Evolutionary conservation across 2,888 invertebrate genomes (phyloP).

Genomic region (Tachina fera): DNA sequence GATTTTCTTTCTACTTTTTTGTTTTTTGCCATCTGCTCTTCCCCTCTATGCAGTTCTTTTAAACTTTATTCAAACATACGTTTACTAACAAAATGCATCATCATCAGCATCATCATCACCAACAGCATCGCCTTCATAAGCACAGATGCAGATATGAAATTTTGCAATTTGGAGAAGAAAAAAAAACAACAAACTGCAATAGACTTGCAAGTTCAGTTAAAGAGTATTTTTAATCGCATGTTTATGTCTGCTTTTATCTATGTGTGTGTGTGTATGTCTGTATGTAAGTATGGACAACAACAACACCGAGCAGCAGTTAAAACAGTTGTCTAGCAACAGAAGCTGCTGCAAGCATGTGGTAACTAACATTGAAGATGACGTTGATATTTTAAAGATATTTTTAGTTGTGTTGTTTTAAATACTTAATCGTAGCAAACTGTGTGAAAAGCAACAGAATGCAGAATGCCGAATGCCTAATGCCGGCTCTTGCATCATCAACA

Average conservation of each 20-base stretch:
- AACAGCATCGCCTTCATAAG: constrained; percentile 22
- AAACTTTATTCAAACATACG: constrained; percentile 57
- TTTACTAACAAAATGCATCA: constrained; percentile 55
- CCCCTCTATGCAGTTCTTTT: background rate
- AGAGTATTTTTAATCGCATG: constrained; percentile 25
- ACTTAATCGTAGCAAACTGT: constrained; percentile 47
- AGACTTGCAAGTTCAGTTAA: constrained; percentile 58
- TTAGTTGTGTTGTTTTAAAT: constrained; percentile 45
- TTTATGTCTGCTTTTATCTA: constrained; percentile 18
- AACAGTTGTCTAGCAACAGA: constrained; percentile 44
- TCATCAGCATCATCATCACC: constrained; percentile 23
- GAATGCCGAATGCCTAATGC: constrained; percentile 64
- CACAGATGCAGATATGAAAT: constrained; percentile 48
- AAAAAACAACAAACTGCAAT: constrained; percentile 48
- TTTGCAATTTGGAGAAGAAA: constrained; percentile 36
- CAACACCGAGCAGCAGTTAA: constrained; percentile 51
- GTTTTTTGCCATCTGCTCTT: no score
- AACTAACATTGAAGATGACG: constrained; percentile 37
- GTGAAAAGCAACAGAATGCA: constrained; percentile 60
- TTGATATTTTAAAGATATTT: constrained; percentile 47
- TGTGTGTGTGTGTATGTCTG: background rate
- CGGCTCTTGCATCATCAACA: constrained; percentile 64
- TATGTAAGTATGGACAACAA: constrained; percentile 46
- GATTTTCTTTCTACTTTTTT: constrained; percentile 25
- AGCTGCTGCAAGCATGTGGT: constrained; percentile 58